Base-by-base conservation (phyloP, 2,113 vertebrate genomes). In the Anarhynchus alexandrinus region DNA sequence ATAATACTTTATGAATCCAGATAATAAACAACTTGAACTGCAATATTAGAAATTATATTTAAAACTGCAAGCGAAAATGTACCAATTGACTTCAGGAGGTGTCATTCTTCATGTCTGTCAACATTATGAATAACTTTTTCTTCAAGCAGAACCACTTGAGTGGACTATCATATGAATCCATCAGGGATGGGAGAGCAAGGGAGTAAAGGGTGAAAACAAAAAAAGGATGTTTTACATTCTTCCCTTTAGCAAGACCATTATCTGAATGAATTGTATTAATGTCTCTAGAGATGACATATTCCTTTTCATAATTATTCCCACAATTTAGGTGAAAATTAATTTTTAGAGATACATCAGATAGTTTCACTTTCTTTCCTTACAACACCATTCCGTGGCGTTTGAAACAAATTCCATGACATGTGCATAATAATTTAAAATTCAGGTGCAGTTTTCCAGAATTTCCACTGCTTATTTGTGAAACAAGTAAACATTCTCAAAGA, bases 321-420 rank as follows among this genome's bases (percentile, higher is more conserved):
- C 5, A 74, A 22, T 52, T 77, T 70, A 42, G 21, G 26, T n/a
- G 29, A 87, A 93, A 84, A 62, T 12, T 47, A 16, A 26, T 62
- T 73, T 88, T 82, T 57, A 52, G 51, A 78, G 49, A 52, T 15
- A 45, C 9, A 43, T 7, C 57, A n/a, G 10, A 67, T 20, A 77
- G 16, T 45, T 92, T 69, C 3, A 80, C 62, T 66, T 76, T 76
- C 12, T 71, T 25, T 69, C 27, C 54, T 91, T 81, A 78, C 5
- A 30, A 34, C 5, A 51, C 11, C 12, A 43, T 9, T 38, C 32
- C 5, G 15, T 16, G 5, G 26, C 0, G 0, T 64, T 86, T 57
- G 32, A 71, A 69, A 79, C 12, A 90, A 79, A 86, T 61, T 65
- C 54, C 21, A 86, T 16, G 1, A 26, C 19, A 58, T 6, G 4